phyloP scores from a whole-genome alignment of 2,888 invertebrate genomes.

The Cerastoderma edule region DNA sequence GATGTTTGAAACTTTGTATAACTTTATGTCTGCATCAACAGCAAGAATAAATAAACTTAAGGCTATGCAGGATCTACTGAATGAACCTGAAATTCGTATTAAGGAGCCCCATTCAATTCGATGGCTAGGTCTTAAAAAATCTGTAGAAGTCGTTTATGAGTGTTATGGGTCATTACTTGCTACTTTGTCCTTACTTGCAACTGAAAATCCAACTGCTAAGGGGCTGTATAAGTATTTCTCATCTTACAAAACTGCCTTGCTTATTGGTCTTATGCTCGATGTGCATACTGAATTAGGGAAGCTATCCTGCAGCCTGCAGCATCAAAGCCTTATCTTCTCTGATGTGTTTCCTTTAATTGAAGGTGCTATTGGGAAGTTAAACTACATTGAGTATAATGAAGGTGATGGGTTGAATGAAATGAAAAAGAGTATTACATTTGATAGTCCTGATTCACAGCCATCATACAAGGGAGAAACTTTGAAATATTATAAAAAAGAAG shows the following conservation, averaged over 20 bases:
- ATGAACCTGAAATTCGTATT: slow-evolving; percentile 36
- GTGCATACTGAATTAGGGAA: slow-evolving; percentile 31
- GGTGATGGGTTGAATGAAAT: no score
- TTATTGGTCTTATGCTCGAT: slow-evolving; percentile 27
- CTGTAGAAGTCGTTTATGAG: slow-evolving; percentile 37
- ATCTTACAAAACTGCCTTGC: slow-evolving; percentile 25
- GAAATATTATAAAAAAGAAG: no score
- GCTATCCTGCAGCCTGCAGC: no score
- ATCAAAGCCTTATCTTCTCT: no score
- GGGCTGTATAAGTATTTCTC: slow-evolving; percentile 31
- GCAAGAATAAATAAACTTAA: slow-evolving; percentile 17
- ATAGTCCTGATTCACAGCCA: no score
- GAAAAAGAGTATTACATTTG: no score
- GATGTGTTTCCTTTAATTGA: no score
- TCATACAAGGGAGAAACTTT: no score
- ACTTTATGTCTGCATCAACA: slow-evolving; percentile 32
- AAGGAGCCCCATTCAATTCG: slow-evolving; percentile 42
- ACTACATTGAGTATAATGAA: no score
- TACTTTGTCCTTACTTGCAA: slow-evolving; percentile 32
- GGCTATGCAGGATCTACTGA: slow-evolving; percentile 34
- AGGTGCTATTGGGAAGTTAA: no score
- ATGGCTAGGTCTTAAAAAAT: slow-evolving; percentile 35
- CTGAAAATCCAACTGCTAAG: slow-evolving; percentile 30
- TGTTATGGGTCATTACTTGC: slow-evolving; percentile 28
- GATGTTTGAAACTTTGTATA: slow-evolving; percentile 32